phyloP scores from a whole-genome alignment of 1,140 invertebrate species.

The Schlechtendalia chinensis region DNA sequence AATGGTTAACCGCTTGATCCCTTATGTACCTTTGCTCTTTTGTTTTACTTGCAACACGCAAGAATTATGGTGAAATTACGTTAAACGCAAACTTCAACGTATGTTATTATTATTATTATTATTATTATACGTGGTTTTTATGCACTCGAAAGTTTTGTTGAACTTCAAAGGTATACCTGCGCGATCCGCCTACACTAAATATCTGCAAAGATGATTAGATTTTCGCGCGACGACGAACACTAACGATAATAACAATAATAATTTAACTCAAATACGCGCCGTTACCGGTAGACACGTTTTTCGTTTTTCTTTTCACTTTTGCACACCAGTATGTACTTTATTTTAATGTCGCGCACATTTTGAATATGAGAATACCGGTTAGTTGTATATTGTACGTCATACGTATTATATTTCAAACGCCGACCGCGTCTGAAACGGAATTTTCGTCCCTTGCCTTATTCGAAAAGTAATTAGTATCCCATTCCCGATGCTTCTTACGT shows the following conservation, averaged over 20 bases:
- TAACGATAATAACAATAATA: background rate
- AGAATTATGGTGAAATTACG: background rate
- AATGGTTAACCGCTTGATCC: conserved; percentile 7
- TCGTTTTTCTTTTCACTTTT: no score
- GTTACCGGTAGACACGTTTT: background rate
- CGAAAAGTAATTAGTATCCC: no score
- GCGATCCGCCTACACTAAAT: background rate
- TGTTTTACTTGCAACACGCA: conserved; percentile 1
- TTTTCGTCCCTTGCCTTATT: no score
- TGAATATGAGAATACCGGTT: no score
- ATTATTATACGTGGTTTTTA: conserved; percentile 23
- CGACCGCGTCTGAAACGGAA: no score
- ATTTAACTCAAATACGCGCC: background rate
- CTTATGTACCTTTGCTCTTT: background rate
- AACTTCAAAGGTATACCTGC: background rate
- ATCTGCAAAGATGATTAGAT: background rate
- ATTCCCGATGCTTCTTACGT: no score
- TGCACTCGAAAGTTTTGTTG: background rate
- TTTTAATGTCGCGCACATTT: no score
- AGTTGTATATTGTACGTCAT: no score
- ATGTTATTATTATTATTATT: background rate
- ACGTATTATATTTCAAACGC: no score
- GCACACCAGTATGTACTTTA: no score
- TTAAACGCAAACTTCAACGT: background rate
- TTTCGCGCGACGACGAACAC: background rate